These are phyloP conservation scores for Diogma glabrata DNA, from an alignment of 2,888 invertebrate genomes.

Conservation along the genomic window DNA sequence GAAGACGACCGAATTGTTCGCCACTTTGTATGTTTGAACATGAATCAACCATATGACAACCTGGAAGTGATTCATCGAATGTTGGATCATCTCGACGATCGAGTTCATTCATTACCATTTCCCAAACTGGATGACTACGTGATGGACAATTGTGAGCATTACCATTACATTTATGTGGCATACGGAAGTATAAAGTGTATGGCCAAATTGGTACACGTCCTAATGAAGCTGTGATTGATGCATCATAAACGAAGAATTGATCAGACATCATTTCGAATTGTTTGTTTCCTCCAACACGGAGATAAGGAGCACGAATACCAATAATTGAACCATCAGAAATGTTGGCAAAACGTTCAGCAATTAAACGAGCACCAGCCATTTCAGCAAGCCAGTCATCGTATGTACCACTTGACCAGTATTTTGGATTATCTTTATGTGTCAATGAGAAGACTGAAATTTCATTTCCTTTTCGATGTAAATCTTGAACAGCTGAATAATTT, in stretches of 20 bases:
- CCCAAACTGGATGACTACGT: slow-evolving; percentile 86
- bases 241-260: slow-evolving; percentile 89
- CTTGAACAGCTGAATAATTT: slow-evolving; percentile 82
- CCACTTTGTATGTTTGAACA: slow-evolving; percentile 87
- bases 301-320: slow-evolving; percentile 76
- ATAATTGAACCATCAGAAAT: slow-evolving; percentile 86
- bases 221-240: slow-evolving; percentile 83
- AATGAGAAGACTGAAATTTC: slow-evolving; percentile 87
- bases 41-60: slow-evolving; percentile 91
- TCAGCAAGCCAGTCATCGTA: slow-evolving; percentile 91
- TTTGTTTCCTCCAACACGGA: slow-evolving; percentile 84
- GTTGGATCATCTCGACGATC: slow-evolving; percentile 89
- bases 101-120: slow-evolving; percentile 92
- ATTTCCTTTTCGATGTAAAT: slow-evolving; percentile 78
- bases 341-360: slow-evolving; percentile 80
- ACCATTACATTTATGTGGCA: slow-evolving; percentile 92
- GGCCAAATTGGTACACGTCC: slow-evolving; percentile 92
- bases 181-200: slow-evolving; percentile 90
- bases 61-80: slow-evolving; percentile 84
- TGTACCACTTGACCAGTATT: slow-evolving; percentile 76
- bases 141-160: slow-evolving; percentile 90
- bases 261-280: slow-evolving; percentile 97
- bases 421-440: slow-evolving; percentile 84
- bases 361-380: slow-evolving; percentile 83
- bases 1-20: slow-evolving; percentile 77